Base-by-base conservation (phyloP, 1,140 invertebrate genomes). In the Brachionus calyciflorus region DNA sequence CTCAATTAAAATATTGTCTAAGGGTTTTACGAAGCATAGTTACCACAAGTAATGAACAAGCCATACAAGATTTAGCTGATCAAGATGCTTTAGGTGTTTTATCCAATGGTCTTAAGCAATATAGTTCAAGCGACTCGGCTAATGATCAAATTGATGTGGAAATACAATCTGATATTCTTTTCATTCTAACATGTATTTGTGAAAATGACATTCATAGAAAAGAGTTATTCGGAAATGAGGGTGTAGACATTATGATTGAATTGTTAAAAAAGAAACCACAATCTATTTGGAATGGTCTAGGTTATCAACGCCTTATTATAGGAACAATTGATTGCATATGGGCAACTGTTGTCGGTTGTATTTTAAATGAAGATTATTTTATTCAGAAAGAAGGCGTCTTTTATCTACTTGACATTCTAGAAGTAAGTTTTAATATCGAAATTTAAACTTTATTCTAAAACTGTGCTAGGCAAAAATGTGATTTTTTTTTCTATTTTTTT, bases 341-440 rank as follows among this genome's bases (percentile, higher is more conserved):
- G 85, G 83, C 77, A 80, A 79, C 81, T 37, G 79, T 85, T 60
- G 81, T 85, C 60, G 83, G 83, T 4, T 84, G 82, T 77, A 82
- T 81, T 65, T 40, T 80, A 0, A 84, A 83, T 28, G 85, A 86
- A 70, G 82, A 85, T 79, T 82, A 82, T 57, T 84, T 85, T 44
- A 73, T 86, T 68, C 83, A 85, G 78, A 83, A 82, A 73, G 82
- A 84, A 73, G 85, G 85, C 7, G 81, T 84, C 9, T 84, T 83
- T 77, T 78, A 83, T 21, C 77, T 86, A 19, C 79, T 86, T 57
- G 83, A 85, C 79, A 79, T 86, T 14, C 70, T 86, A 17, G 81
- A 85, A 82, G 84, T 84, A 68, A 77, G 41, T n/a, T n/a, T n/a
- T n/a, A n/a, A n/a, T n/a, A n/a, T n/a, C n/a, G n/a, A 19, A 17